Evolutionary conservation across 1,140 invertebrate species (phyloP).

Genomic region (Drosophila gunungcola): DNA sequence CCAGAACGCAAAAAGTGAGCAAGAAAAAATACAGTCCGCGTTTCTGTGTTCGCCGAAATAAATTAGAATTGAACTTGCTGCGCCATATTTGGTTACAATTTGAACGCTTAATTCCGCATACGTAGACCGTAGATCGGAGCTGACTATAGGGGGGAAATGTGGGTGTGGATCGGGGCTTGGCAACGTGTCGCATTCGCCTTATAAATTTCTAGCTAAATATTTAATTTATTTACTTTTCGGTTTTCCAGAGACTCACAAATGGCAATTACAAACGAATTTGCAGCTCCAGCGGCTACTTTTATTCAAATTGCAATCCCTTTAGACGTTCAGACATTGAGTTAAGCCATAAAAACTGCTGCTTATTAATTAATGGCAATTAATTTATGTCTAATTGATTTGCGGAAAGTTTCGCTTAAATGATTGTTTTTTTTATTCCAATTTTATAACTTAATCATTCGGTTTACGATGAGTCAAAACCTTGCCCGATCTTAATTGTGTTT

Average conservation of each 20-base stretch:
- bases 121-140: slow-evolving; percentile 31
- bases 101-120: slow-evolving; percentile 80
- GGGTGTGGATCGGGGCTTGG: slow-evolving; percentile 68
- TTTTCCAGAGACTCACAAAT: slow-evolving; percentile 47
- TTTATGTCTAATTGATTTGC: slow-evolving; percentile 64
- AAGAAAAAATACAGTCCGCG: slow-evolving; percentile 37
- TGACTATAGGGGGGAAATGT: slow-evolving; percentile 18
- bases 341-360: slow-evolving; percentile 32
- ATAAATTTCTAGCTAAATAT: slow-evolving; percentile 77
- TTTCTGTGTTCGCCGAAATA: slow-evolving; percentile 62
- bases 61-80: slow-evolving; percentile 83
- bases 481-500: slow-evolving; percentile 1
- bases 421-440: slow-evolving; percentile 18
- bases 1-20: slow-evolving; percentile 67
- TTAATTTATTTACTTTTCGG: slow-evolving; percentile 75
- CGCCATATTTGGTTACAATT: slow-evolving; percentile 83
- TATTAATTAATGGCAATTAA: slow-evolving; percentile 74
- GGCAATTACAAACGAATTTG: slow-evolving; percentile 62
- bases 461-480: slow-evolving; percentile 20
- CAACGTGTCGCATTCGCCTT: slow-evolving; percentile 73
- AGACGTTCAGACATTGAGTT: slow-evolving; percentile 5
- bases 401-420: slow-evolving; percentile 25
- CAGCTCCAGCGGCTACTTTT: slow-evolving; percentile 47
- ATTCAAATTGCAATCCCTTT: slow-evolving; percentile 70
- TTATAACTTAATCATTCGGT: slow-evolving; percentile 3